Base-by-base conservation (phyloP, 2,888 invertebrate genomes). In the Tiliacea citrago region DNA sequence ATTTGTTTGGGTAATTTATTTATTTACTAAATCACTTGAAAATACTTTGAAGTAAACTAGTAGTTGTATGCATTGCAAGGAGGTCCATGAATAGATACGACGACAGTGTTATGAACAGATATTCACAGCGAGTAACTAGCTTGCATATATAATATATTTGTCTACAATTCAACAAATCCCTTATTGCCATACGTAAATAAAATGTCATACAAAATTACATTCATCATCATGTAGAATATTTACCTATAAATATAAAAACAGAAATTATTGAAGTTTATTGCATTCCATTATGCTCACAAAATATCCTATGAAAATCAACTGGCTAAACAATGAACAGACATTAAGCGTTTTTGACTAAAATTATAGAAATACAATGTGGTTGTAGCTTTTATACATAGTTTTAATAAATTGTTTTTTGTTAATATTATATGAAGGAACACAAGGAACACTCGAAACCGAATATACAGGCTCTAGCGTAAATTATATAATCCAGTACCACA, bases 141-240 rank as follows among this genome's bases (percentile, higher is more conserved):
- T 74, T 75, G 73, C 75, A 75, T 73, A 67, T 73, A 73, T 62
- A 68, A 69, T 72, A 67, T 68, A 57, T 68, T 77, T 82, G 72
- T 73, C 66, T 81, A 76, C 62, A 78, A 85, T 83, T 75, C 77
- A 85, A 80, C 10, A 71, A 83, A 85, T 76, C 80, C 66, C 68
- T 66, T 71, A 76, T 60, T 69, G 82, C 75, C 79, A 67, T 82
- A 79, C 61, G 75, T 84, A 85, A 85, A 83, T 81, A 83, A 85
- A 81, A 75, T 85, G 79, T 77, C 78, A 79, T 85, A 86, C 79
- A 86, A 86, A 85, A 79, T 75, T 81, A 85, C 79, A 75, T 77
- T 53, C 83, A 75, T 85, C 78, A 70, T 68, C 83, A 81, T 63
- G 29, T 75, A 79, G 77, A 79, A 84, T 75, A 81, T 81, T 81